A percentile compares a stretch with the other conserved stretches of the same genome.
Conservation (phyloP, 2,888 invertebrate species). For the Augiades crinisus region DNA sequence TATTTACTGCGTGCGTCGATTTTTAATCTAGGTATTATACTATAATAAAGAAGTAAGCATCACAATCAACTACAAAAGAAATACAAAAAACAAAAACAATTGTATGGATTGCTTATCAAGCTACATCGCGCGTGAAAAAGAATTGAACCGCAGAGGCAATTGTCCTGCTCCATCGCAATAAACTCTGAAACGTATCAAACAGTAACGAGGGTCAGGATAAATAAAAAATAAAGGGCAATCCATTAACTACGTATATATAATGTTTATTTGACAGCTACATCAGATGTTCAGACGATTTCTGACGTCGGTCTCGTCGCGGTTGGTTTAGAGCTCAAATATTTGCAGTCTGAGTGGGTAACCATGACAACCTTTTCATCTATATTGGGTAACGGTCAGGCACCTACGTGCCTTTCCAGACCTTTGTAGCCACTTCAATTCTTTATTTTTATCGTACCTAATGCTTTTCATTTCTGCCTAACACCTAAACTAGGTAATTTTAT, state of each 20-base stretch:
- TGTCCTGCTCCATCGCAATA: background rate
- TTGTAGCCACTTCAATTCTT: too few species aligned
- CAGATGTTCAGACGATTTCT: background rate
- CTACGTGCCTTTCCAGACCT: background rate
- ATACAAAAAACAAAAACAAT: background rate
- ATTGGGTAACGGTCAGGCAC: background rate
- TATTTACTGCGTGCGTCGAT: too few species aligned
- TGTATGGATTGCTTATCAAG: background rate
- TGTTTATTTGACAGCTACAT: background rate
- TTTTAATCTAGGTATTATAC: too few species aligned
- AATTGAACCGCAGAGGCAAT: background rate
- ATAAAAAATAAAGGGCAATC: background rate
- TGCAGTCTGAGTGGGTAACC: background rate
- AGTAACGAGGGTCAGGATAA: background rate
- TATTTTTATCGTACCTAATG: background rate
- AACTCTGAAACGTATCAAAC: background rate
- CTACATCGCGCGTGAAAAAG: background rate
- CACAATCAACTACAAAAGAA: background rate
- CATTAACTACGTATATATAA: background rate
- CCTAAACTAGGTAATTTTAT: too few species aligned
- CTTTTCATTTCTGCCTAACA: background rate
- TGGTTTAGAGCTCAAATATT: constrained; percentile 3
- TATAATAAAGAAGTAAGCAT: too few species aligned
- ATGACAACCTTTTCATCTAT: background rate
- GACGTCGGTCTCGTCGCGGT: background rate